Base-by-base conservation (phyloP, 2,888 invertebrate species). In the Drosophila rellima region DNA sequence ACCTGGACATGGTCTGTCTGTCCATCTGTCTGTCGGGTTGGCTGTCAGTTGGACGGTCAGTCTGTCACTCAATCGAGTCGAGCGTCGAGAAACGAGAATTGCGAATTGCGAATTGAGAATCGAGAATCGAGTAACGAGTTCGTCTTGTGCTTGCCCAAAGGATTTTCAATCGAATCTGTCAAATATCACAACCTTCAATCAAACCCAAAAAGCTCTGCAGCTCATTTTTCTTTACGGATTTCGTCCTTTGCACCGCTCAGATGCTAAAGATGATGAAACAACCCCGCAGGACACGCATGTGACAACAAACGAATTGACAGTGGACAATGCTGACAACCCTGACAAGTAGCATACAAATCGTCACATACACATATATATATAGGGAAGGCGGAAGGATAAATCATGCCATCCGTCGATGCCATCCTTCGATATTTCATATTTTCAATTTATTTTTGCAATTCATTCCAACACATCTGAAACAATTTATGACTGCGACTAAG, bases 121-220 rank as follows among this genome's bases (percentile, higher is more conserved):
- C 68, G 65, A n/a, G 73, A 18, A 63, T 44, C 68, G 65, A 71
- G 65, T 59, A 70, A 74, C 76, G 65, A 68, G 77, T 68, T 59
- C 67, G 71, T 70, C 65, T 63, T 72, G 35, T 63, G 69, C 73
- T 71, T 70, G 73, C 75, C 69, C 86, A 74, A 85, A 89, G 86
- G 88, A 87, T 82, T 87, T 90, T 90, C 90, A 90, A 90, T 90
- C 91, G 91, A 90, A 91, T 90, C 91, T 90, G 90, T 90, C 90
- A 90, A 91, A 90, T 85, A 91, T 90, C 91, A 90, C 82, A 83
- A 80, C 90, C 90, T 91, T 90, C 91, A 90, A 91, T 91, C 91
- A 90, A 88, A 82, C 74, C 70, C 70, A 72, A 84, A 87, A 84
- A 88, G 86, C 82, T 82, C 66, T 74, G 60, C 69, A 74, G 65